These are phyloP conservation scores for Leptoteleia sp. DNA, from an alignment of 1,140 invertebrate species.

Conservation along the genomic window DNA sequence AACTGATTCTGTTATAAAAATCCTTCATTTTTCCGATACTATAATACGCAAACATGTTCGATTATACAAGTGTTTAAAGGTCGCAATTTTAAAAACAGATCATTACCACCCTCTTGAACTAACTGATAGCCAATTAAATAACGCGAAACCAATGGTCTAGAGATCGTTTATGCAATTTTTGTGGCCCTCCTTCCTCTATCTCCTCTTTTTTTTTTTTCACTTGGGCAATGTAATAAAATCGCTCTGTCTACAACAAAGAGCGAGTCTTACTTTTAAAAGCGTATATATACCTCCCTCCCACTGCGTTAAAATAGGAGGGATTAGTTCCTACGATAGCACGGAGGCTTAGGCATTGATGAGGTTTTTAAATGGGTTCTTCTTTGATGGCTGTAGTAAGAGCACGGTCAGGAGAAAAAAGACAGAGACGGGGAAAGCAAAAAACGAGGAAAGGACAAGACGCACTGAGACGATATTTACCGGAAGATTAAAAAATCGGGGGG, in stretches of 20 bases:
- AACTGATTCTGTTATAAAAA: too few species aligned
- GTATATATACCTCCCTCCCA: conserved; percentile 70
- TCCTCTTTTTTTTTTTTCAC: conserved; percentile 46
- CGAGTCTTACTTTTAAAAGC: conserved; percentile 80
- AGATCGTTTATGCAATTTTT: conserved; percentile 65
- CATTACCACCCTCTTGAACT: conserved; percentile 37
- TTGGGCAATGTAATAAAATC: conserved; percentile 78
- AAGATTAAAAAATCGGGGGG: conserved; percentile 82
- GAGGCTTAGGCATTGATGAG: conserved; percentile 82
- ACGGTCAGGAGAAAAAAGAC: conserved; percentile 58
- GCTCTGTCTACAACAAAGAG: conserved; percentile 80
- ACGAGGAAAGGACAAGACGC: conserved; percentile 60
- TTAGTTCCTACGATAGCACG: conserved; percentile 80
- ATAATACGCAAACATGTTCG: too few species aligned
- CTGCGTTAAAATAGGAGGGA: conserved; percentile 81
- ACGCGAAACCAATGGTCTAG: conserved; percentile 32
- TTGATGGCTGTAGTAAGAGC: conserved; percentile 74
- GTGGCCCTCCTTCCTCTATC: conserved; percentile 24
- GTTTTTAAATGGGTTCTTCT: conserved; percentile 83
- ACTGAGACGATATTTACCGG: conserved; percentile 80
- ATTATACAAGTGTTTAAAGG: too few species aligned
- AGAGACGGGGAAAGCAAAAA: conserved; percentile 58
- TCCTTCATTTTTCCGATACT: too few species aligned
- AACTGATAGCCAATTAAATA: conserved; percentile 40
- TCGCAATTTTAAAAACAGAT: conserved; percentile 12